A percentile compares a stretch with the other conserved stretches of the same genome.
phyloP scores from a whole-genome alignment of 2,888 invertebrate genomes.

The Patella caerulea region DNA sequence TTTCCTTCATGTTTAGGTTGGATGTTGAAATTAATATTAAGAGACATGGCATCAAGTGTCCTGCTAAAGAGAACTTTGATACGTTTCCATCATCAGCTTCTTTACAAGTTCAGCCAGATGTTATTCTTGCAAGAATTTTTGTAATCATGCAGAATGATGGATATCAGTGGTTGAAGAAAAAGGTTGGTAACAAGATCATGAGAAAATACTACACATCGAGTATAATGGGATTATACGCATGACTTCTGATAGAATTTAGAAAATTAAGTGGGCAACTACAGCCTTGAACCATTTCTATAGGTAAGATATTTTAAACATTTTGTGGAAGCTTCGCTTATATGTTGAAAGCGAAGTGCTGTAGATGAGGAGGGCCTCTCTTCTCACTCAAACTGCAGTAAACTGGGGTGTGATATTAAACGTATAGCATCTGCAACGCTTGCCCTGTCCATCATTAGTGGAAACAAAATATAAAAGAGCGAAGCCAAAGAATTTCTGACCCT shows the following conservation, averaged over 20 bases:
- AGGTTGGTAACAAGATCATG: conserved; percentile 32
- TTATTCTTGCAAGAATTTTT: conserved; percentile 27
- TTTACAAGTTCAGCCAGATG: conserved; percentile 31
- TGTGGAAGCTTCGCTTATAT: conserved; percentile 29
- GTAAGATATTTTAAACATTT: conserved; percentile 33
- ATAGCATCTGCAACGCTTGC: conserved; percentile 29
- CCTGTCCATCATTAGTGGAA: conserved; percentile 22
- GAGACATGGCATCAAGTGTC: conserved; percentile 28
- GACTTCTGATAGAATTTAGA: conserved; percentile 4
- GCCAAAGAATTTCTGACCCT: conserved; percentile 34
- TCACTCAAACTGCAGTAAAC: conserved; percentile 37
- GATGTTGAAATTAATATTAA: conserved; percentile 21
- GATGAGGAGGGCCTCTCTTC: conserved; percentile 35
- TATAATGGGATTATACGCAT: conserved; percentile 30
- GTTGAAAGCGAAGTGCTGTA: conserved; percentile 12
- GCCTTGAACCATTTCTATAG: conserved; percentile 17
- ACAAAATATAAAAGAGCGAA: conserved; percentile 24
- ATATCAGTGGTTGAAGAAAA: conserved; percentile 31
- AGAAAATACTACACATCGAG: conserved; percentile 35
- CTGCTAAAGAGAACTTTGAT: neutral
- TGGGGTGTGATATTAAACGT: conserved; percentile 32
- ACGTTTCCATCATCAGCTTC: neutral
- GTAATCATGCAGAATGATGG: conserved; percentile 37
- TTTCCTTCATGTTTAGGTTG: conserved; percentile 37
- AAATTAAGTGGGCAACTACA: neutral